These are phyloP conservation scores for Alexandromys fortis DNA, from an alignment of 2,113 vertebrate genomes.

Conservation along the genomic window DNA sequence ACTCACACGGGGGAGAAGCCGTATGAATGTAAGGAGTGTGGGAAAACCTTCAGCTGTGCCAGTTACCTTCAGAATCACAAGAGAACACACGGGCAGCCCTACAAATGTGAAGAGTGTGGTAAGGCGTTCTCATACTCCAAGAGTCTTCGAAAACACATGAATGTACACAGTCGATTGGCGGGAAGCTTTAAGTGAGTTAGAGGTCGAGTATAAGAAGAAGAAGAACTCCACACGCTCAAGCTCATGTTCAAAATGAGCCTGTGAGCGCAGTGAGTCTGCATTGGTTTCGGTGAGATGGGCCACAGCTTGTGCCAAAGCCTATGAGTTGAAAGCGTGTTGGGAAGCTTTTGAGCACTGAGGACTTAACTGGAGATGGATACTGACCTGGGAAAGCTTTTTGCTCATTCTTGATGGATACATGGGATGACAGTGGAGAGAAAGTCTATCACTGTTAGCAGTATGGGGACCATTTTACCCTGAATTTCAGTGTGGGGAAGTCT, in stretches of 20 bases:
- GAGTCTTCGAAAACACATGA: neutral
- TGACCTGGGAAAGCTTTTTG: neutral
- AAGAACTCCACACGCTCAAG: neutral
- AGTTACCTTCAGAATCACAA: neutral
- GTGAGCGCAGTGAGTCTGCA: no score
- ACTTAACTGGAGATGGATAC: neutral
- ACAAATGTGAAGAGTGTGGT: neutral
- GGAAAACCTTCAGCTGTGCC: neutral
- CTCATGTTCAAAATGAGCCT: neutral
- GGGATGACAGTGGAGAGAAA: neutral
- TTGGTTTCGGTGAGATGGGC: neutral
- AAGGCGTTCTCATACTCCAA: neutral
- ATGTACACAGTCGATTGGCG: neutral
- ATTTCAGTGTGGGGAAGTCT: neutral
- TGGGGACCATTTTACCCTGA: neutral
- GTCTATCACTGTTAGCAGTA: neutral
- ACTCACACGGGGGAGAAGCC: constrained; percentile 5
- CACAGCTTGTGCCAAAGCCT: no score
- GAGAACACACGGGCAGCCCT: neutral
- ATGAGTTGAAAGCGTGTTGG: neutral
- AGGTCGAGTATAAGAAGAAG: neutral
- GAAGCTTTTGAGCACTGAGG: neutral
- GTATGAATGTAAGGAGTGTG: neutral
- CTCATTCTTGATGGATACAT: neutral
- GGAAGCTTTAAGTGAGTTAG: neutral